Conservation (phyloP, 2,888 invertebrate species). For the Drosophila siamana region DNA sequence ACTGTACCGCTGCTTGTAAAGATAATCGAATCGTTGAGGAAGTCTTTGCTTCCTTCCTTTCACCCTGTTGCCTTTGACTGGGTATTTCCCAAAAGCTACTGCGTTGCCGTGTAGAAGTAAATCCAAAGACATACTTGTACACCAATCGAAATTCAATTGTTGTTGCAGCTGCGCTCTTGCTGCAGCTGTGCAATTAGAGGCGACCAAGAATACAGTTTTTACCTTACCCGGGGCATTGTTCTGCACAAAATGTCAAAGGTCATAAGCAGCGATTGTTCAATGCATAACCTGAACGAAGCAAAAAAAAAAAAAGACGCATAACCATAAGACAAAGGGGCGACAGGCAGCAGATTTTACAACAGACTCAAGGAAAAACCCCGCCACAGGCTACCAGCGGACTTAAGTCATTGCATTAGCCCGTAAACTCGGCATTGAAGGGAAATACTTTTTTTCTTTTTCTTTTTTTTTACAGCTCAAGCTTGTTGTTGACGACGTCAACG, state of each 20-base stretch:
- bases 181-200: conserved; percentile 63
- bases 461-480: conserved; percentile 31
- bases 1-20: conserved; percentile 12
- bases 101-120: conserved; percentile 21
- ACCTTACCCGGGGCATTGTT: conserved; percentile 59
- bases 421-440: conserved; percentile 6
- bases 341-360: conserved; percentile 50
- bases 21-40: not conserved
- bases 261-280: conserved; percentile 69
- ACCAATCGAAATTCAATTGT: conserved; percentile 52
- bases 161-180: conserved; percentile 64
- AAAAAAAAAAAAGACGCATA: conserved; percentile 19
- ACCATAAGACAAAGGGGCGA: conserved; percentile 60
- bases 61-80: conserved; percentile 14
- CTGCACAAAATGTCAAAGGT: conserved; percentile 74
- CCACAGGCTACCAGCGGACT: conserved; percentile 16
- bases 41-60: not conserved
- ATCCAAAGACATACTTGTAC: conserved; percentile 16
- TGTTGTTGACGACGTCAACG: conserved; percentile 4
- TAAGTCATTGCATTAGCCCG: conserved; percentile 27
- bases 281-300: conserved; percentile 45
- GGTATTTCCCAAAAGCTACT: conserved; percentile 18
- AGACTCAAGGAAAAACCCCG: conserved; percentile 48
- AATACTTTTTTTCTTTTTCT: conserved; percentile 23
- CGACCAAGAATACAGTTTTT: conserved; percentile 31